Evolutionary conservation across 1,140 invertebrate genomes (phyloP).

Genomic region (Hylyphantes graminicola): DNA sequence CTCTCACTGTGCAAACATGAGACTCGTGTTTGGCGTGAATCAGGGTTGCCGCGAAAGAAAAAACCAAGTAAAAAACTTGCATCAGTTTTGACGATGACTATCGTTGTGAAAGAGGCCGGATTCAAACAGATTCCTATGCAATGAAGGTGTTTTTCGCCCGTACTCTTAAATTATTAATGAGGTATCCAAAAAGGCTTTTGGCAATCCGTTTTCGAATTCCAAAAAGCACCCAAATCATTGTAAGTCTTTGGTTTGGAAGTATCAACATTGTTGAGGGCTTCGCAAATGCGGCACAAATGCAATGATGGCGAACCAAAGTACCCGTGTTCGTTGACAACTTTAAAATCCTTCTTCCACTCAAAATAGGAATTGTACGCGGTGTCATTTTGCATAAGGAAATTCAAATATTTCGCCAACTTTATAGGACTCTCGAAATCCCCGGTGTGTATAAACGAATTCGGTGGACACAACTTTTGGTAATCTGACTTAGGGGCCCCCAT

Average conservation of each 20-base stretch:
- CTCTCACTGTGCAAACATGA: too few species aligned
- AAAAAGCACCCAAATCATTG: conserved; percentile 69
- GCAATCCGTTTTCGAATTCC: conserved; percentile 70
- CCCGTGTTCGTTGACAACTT: conserved; percentile 73
- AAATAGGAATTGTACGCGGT: conserved; percentile 63
- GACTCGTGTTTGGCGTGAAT: too few species aligned
- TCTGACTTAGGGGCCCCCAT: conserved; percentile 69
- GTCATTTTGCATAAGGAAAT: conserved; percentile 61
- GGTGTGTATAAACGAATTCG: conserved; percentile 67
- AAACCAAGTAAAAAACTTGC: too few species aligned
- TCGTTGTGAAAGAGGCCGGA: too few species aligned
- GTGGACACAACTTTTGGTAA: conserved; percentile 65
- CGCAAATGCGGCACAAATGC: conserved; percentile 65
- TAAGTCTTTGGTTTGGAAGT: conserved; percentile 71
- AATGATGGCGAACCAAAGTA: conserved; percentile 73
- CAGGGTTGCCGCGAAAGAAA: too few species aligned
- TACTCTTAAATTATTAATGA: too few species aligned
- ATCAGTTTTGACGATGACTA: too few species aligned
- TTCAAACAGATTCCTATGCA: too few species aligned
- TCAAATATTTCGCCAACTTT: conserved; percentile 66
- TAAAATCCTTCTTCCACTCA: conserved; percentile 59
- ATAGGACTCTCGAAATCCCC: conserved; percentile 66
- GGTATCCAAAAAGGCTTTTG: conserved; percentile 32
- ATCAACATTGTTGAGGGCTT: conserved; percentile 65
- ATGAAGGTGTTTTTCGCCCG: too few species aligned